Base-by-base conservation (phyloP, 1,140 invertebrate species). In the Tetramorium alpestre region DNA sequence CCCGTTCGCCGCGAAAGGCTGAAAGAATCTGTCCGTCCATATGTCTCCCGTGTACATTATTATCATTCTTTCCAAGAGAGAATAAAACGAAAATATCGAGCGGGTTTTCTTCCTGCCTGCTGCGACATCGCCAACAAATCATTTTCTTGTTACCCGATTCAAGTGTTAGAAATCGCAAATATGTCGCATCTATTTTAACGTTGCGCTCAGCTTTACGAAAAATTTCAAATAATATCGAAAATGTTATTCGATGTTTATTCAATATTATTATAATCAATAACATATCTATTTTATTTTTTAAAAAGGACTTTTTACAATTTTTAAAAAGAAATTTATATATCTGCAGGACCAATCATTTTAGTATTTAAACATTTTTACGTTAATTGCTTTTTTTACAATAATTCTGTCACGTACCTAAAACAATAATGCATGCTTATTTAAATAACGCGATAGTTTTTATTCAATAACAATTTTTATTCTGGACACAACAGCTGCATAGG, bases 11-110 rank as follows among this genome's bases (percentile, higher is more conserved):
- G 58, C 73, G 70, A 77, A 77, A 89, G 87, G 80, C 87, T 82
- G 73, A 76, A 89, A 90, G 88, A 90, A 87, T 89, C 88, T 89
- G 89, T 90, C 87, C 56, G 54, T 72, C 25, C 65, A 22, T 60
- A 72, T 44, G 72, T 41, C 51, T 38, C 22, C 33, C 28, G n/a
- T 81, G 78, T 72, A 81, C 78, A 81, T 72, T 81, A 81, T 81
- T 81, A 70, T 84, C 54, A 44, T 84, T 84, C 69, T 75, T 62
- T 16, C 13, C 16, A 22, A 13, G 70, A 60, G 10, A 56, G n/a
- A 25, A n/a, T 49, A 67, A 69, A 51, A 86, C 54, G 33, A 44
- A 49, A 60, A 84, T 49, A 75, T 47, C 38, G 25, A 22, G 54
- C 51, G 80, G 22, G 51, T 28, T 82, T 56, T 47, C 41, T 47